Evolutionary conservation across 2,888 invertebrate genomes (phyloP), one percentile per base, ranked within the genome.

Genomic region (Agrochola circellaris): DNA sequence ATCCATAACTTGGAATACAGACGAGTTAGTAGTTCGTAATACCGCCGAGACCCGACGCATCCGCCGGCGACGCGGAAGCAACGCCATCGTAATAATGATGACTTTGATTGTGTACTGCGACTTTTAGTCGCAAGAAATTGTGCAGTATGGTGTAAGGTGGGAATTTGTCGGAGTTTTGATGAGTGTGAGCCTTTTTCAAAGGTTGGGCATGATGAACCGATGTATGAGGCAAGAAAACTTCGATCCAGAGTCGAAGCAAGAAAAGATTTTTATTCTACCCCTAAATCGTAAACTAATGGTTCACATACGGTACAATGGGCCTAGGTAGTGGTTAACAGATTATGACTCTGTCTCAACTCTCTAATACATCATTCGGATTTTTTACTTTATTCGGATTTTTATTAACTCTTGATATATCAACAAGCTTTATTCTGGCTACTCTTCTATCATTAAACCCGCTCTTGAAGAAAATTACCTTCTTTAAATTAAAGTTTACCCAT

Each of bases 11-110:
- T 70, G 61, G 61, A 62, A 56, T 70, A 79, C 45, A 54, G 23
- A 60, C 66, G 11, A n/a, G 26, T 76, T 45, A 34, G 45, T 42
- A 61, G 75, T 78, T 75, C 71, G 87, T 85, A 73, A 48, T 73
- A 80, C 81, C 78, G 61, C 64, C 67, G 77, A 81, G 82, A 67
- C 75, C 75, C 73, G 73, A 68, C 68, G 77, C 83, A 87, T 90
- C 91, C 91, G 91, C 87, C 89, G 91, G 88, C 87, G 89, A 84
- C 89, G 83, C 87, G 90, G 90, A 90, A 90, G 84, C 82, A 67
- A 88, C 87, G 89, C 89, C 87, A 83, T 79, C 83, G 81, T 77
- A 89, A 88, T 87, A 88, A 85, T 83, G 81, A 91, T 87, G 86
- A 87, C 84, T 84, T 82, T 73, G 66, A 80, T 67, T 72, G 70